phyloP scores from a whole-genome alignment of 1,140 invertebrate genomes.

The Drosophila pallidifrons region DNA sequence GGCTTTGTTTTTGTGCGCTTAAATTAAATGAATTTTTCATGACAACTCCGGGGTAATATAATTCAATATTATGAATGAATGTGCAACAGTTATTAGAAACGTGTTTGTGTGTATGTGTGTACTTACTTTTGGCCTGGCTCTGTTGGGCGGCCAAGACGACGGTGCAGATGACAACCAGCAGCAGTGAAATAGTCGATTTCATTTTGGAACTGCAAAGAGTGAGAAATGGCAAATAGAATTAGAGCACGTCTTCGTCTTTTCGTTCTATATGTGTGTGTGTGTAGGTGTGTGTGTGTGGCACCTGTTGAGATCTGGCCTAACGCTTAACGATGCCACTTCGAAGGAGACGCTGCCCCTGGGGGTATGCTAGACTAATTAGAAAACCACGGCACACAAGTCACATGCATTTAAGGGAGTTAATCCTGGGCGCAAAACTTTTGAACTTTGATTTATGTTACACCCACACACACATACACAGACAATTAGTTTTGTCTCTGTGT shows the following conservation, averaged over 20 bases:
- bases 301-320: conserved; percentile 60
- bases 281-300: background rate
- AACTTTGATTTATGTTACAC: conserved; percentile 76
- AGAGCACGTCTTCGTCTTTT: conserved; percentile 2
- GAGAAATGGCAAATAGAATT: conserved; percentile 29
- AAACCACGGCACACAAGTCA: conserved; percentile 64
- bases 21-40: conserved; percentile 69
- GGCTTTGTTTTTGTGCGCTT: conserved; percentile 66
- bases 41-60: conserved; percentile 24
- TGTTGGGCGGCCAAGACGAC: conserved; percentile 82
- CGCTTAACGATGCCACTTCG: background rate
- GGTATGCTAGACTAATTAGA: conserved; percentile 70
- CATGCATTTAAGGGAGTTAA: conserved; percentile 70
- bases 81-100: background rate
- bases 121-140: conserved; percentile 84
- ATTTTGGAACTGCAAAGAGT: conserved; percentile 69
- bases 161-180: conserved; percentile 81
- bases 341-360: conserved; percentile 28
- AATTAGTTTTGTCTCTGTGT: conserved; percentile 44
- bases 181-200: conserved; percentile 81
- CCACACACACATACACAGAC: conserved; percentile 45
- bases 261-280: background rate
- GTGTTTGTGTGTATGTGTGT: background rate
- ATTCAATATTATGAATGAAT: conserved; percentile 14
- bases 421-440: conserved; percentile 71